Base-by-base conservation (phyloP, 2,797 vertebrate genomes). In the Lates japonicus region DNA sequence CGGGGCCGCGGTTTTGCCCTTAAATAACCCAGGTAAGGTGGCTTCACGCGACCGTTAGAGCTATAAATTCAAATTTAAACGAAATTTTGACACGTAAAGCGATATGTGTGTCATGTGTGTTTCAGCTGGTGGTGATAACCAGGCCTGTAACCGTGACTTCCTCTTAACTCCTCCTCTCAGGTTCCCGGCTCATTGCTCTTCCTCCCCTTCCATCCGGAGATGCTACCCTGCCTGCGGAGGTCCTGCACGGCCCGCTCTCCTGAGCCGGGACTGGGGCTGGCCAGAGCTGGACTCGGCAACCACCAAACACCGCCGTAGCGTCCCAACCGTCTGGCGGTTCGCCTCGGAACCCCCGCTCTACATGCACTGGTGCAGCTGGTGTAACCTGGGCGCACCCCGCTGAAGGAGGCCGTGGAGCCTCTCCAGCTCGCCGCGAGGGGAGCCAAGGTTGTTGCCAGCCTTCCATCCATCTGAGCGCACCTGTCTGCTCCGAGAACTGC, bases 381-480 rank as follows among this genome's bases (percentile, higher is more conserved):
- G 96, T 74, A 55, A 87, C 74, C 91, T 98, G 93, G 98, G 97
- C 74, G 98, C 98, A 0, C 98, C 91, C 96, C 97, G 13, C 95
- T 94, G 84, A 98, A 98, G 76, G 98, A 99, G 88, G 95, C 96
- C 49, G 95, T 98, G 92, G 98, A 98, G 94, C 95, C 97, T 10
- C 91, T 99, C 77, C n/a, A 97, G 97, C 95, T 98, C 98, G 3
- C 95, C 96, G 49, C 96, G 95, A 54, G n/a, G n/a, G 97, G 97
- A 68, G 97, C 98, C 82, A 96, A 97, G 71, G 98, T 84, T 99
- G 98, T 85, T n/a, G n/a, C n/a, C n/a, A 97, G 97, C 93, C 96
- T 99, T 0, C n/a, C 97, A 98, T 85, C 95, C 97, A 76, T 93
- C 96, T 8, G 98, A 99, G 87, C 94, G 98, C 79, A 98, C 95